Percentiles rank a stretch among this genome's conserved stretches.
Conservation (phyloP, 2,797 vertebrate species). For the Danio tinwini region DNA sequence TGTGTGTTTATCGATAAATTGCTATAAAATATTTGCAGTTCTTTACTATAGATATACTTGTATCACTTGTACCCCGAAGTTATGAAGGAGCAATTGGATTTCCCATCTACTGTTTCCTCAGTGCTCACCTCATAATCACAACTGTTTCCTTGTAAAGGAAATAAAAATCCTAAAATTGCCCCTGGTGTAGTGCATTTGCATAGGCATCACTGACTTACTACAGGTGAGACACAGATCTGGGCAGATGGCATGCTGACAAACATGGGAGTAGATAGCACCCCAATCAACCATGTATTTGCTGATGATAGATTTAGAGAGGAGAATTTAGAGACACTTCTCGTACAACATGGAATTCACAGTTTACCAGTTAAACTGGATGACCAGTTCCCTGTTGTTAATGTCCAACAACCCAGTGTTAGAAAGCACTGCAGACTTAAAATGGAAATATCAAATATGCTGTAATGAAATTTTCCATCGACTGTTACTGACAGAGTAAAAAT, state of each 20-base stretch:
- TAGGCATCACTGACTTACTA: no score
- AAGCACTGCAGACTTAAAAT: neutral
- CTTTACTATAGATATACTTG: no score
- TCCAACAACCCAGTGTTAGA: slow-evolving; percentile 26
- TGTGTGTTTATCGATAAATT: no score
- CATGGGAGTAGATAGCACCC: slow-evolving; percentile 45
- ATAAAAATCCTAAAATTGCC: no score
- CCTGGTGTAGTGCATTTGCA: no score
- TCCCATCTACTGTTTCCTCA: no score
- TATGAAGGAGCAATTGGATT: no score
- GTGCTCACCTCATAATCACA: no score
- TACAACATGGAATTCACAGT: slow-evolving; percentile 45
- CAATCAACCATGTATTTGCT: slow-evolving; percentile 56
- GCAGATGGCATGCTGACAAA: slow-evolving; percentile 46
- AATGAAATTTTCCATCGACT: neutral
- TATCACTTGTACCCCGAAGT: no score
- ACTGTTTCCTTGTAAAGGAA: no score
- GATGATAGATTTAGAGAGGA: slow-evolving; percentile 45
- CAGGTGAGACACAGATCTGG: slow-evolving; percentile 33
- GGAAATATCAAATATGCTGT: neutral
- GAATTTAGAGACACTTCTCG: slow-evolving; percentile 46
- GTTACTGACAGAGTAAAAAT: neutral
- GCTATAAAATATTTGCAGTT: no score
- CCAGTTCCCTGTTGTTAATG: slow-evolving; percentile 31
- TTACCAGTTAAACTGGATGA: slow-evolving; percentile 39